phyloP scores from a whole-genome alignment of 2,113 vertebrate species.

The Megaptera novaeangliae region DNA sequence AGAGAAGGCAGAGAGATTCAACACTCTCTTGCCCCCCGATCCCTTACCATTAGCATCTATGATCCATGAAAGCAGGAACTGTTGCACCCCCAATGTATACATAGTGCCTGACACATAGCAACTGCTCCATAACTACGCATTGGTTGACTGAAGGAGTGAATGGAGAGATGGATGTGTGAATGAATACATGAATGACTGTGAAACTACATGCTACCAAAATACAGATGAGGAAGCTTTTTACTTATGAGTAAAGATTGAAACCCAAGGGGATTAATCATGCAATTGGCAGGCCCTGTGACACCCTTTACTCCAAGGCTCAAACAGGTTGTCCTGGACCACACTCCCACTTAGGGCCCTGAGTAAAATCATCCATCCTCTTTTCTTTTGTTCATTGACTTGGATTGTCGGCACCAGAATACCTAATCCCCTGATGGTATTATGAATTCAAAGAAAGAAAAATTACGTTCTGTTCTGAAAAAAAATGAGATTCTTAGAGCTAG shows the following conservation, averaged over 20 bases:
- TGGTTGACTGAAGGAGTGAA: neutral
- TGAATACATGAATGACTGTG: neutral
- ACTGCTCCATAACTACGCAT: neutral
- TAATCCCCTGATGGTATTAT: neutral
- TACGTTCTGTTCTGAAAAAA: neutral
- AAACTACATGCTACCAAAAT: neutral
- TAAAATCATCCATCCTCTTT: neutral
- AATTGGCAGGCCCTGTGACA: neutral
- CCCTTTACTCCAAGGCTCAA: neutral
- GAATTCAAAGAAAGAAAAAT: neutral
- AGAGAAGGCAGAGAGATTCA: neutral
- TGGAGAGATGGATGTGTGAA: too few relatives aligned
- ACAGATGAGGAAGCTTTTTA: neutral
- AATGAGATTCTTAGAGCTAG: neutral
- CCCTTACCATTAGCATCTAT: neutral
- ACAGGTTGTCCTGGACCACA: neutral
- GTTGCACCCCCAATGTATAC: neutral
- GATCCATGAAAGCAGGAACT: neutral
- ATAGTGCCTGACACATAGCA: neutral
- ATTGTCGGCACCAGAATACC: neutral
- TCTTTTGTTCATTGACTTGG: neutral
- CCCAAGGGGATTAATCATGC: neutral
- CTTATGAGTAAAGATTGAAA: neutral
- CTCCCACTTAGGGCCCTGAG: rapidly evolving
- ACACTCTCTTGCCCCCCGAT: neutral